Percentiles rank a stretch among this genome's conserved stretches.
Evolutionary conservation across 2,113 vertebrate species (phyloP).

Genomic region (Rhynchomys soricoides): DNA sequence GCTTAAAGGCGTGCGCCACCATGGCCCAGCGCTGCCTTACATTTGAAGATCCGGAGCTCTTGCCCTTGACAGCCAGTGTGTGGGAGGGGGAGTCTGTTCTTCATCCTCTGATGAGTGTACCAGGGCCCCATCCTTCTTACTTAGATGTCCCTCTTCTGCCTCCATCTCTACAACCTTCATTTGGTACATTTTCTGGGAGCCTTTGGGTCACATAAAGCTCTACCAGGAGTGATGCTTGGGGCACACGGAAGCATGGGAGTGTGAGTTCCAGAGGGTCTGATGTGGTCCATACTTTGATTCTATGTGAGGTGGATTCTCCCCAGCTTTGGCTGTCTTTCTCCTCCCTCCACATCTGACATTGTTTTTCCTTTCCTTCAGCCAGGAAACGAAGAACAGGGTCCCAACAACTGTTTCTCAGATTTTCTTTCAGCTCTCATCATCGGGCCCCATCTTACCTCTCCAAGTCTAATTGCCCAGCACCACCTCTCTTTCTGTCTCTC

Average conservation of each 20-base stretch:
- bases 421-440: fast-evolving
- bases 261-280: background rate
- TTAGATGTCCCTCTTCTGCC: background rate
- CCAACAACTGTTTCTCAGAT: background rate
- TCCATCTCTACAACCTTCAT: background rate
- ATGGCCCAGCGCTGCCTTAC: too few species aligned
- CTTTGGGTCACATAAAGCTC: background rate
- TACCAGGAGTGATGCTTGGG: background rate
- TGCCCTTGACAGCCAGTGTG: background rate
- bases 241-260: fast-evolving
- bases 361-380: background rate
- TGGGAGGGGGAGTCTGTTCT: background rate
- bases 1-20: too few species aligned
- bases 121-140: background rate
- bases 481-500: too few species aligned
- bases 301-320: background rate
- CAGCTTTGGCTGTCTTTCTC: background rate
- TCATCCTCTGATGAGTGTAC: background rate
- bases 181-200: too few species aligned
- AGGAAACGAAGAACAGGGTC: background rate
- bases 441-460: background rate
- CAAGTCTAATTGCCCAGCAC: background rate
- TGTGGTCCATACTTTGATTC: fast-evolving
- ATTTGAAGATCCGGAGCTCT: background rate
- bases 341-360: background rate